phyloP scores from a whole-genome alignment of 2,113 vertebrate species.

The Telmatochromis brichardi region DNA sequence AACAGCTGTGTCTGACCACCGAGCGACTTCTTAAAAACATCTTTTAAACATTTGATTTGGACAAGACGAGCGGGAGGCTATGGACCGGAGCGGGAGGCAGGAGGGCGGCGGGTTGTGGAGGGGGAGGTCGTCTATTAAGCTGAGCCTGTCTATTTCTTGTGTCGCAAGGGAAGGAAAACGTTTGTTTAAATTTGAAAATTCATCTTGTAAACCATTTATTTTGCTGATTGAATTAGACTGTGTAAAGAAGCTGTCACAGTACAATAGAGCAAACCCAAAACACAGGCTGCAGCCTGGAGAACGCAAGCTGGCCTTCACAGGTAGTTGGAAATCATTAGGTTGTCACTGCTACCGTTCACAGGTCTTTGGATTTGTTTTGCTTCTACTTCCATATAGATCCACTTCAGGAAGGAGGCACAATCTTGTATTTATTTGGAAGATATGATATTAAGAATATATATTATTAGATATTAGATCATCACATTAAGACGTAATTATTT shows the following conservation, averaged over 20 bases:
- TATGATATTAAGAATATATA: background rate
- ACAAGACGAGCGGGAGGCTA: conserved; percentile 31
- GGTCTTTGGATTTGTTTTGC: background rate
- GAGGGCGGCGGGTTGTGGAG: background rate
- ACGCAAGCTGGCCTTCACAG: conserved; percentile 4
- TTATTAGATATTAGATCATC: background rate
- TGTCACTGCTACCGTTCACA: conserved; percentile 17
- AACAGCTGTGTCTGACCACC: conserved; percentile 65
- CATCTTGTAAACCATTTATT: conserved; percentile 36
- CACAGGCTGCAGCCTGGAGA: background rate
- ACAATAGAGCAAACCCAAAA: background rate
- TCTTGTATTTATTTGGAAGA: background rate
- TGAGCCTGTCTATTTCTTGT: conserved; percentile 1
- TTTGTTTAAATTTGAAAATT: conserved; percentile 41
- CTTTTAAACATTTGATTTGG: conserved; percentile 69
- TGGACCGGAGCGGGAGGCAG: background rate
- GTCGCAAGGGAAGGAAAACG: conserved; percentile 1
- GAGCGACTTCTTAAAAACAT: conserved; percentile 62
- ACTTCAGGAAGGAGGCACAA: background rate
- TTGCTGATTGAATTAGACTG: conserved; percentile 16
- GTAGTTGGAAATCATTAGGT: conserved; percentile 10
- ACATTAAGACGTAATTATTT: background rate
- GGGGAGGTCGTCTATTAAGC: conserved; percentile 3
- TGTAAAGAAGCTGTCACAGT: conserved; percentile 15
- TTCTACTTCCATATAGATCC: background rate